Conservation (phyloP, 2,797 vertebrate genomes). For the Phoebastria nigripes region DNA sequence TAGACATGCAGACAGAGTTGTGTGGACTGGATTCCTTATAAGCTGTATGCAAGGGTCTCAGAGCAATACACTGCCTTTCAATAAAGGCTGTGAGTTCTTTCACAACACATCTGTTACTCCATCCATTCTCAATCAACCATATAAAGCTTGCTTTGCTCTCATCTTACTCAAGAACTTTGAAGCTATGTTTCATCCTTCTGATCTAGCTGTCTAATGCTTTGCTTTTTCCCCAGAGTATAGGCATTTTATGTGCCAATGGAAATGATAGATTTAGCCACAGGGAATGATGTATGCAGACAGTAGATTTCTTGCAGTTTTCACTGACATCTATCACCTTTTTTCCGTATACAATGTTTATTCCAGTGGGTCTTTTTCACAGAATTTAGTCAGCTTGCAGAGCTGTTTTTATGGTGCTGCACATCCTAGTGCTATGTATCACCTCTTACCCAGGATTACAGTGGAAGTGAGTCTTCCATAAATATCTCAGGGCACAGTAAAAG, state of each 20-base stretch:
- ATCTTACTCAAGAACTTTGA: neutral
- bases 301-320: constrained; percentile 17
- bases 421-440: neutral
- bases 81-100: neutral
- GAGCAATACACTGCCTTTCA: neutral
- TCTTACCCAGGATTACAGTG: neutral
- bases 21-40: neutral
- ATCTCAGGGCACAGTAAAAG: neutral
- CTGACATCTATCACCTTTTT: constrained; percentile 41
- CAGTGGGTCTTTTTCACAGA: constrained; percentile 15
- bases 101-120: neutral
- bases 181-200: constrained; percentile 11
- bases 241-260: constrained; percentile 23
- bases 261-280: constrained; percentile 43
- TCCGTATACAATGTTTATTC: neutral
- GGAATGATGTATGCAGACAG: constrained; percentile 25
- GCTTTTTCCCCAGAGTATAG: neutral
- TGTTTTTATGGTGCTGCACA: neutral
- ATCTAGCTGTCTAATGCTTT: neutral
- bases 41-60: neutral
- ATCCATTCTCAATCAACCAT: neutral
- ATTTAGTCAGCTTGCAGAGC: constrained; percentile 11
- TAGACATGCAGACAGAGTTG: neutral
- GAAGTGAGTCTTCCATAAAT: constrained; percentile 23
- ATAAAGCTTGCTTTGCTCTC: neutral